Base-by-base conservation (phyloP, 1,140 invertebrate genomes). In the Paraescarpia echinospica region DNA sequence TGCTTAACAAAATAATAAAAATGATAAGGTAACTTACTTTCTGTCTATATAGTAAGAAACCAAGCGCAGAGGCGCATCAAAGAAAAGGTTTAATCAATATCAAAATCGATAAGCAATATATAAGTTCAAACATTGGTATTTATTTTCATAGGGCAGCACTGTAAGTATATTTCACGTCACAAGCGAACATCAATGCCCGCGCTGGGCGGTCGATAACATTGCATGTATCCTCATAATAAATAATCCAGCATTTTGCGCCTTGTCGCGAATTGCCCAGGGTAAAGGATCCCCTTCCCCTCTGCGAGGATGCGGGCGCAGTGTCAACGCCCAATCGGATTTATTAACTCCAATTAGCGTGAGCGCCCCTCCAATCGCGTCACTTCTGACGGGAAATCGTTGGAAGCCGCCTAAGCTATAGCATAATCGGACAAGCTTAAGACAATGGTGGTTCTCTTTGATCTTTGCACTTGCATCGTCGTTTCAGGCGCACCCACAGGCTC, bases 401-500 rank as follows among this genome's bases (percentile, higher is more conserved):
- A 77, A 12, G 59, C 59, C 59, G 59, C 59, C 59, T 4, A 77
- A 31, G 59, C 22, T 77, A 77, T 77, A 77, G 27, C 59, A 77
- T 77, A 77, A 77, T 77, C 59, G 59, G 59, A 31, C 59, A 77
- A 77, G 59, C 59, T 77, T 77, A 77, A 77, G 59, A 77, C 59
- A 77, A 77, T 77, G 59, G 59, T 27, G 59, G 27, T 27, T 12
- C 22, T 18, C 59, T 77, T 77, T 77, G 59, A 77, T 77, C 18
- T 77, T 41, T 4, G 4, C 12, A 18, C 22, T 18, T 6, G 59
- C 22, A 77, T 14, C 59, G 18, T 77, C 8, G 59, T 77, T 77
- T 77, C 59, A 18, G 59, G 59, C 59, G 59, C 18, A 31, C 59
- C 59, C 59, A 27, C 22, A 2, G 59, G 59, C 59, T 27, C 12